Base-by-base conservation (phyloP, 2,113 vertebrate species). In the Ammospiza nelsoni region DNA sequence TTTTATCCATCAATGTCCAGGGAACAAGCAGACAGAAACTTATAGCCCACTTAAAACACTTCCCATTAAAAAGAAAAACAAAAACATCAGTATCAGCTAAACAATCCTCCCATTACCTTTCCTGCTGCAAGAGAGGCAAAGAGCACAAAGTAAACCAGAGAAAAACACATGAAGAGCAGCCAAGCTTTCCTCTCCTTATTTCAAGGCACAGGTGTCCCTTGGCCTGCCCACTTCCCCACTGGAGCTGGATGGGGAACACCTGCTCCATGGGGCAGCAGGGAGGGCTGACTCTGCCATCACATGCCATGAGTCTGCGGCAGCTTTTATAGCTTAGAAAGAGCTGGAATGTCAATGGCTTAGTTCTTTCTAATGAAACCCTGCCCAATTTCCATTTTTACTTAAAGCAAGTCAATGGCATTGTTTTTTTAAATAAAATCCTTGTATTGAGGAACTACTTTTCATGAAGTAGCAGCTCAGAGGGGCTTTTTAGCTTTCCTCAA, bases 91-190 rank as follows among this genome's bases (percentile, higher is more conserved):
- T 20, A 0, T 6, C 31, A 77, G 12, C 15, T 72, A 89, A 75
- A 11, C 11, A 74, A 19, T 15, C 3, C 4, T 46, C 7, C 12
- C 2, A 4, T 29, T 37, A 41, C 7, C 1, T 43, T 46, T 49
- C 2, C 11, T 23, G 5, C 5, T 27, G 0, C 22, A 94, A n/a
- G 3, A 61, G 12, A 78, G 0, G 2, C 16, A 68, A 52, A 72
- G 2, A 87, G 2, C 19, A 49, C 9, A 11, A 39, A 1, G 0
- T 0, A 35, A 31, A 2, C 0, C 2, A 3, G 3, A 48, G 1
- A 1, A 71, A 78, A 8, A 12, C 11, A 9, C 0, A 0, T 0
- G 1, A 31, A 5, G 0, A 6, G 0, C 0, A 5, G 2, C 2
- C 0, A 1, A 1, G 0, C 4, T 28, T 63, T 71, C 20, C 37